Evolutionary conservation across 1,140 invertebrate species (phyloP).

Genomic region (Pseudomyrmex dendroicus): DNA sequence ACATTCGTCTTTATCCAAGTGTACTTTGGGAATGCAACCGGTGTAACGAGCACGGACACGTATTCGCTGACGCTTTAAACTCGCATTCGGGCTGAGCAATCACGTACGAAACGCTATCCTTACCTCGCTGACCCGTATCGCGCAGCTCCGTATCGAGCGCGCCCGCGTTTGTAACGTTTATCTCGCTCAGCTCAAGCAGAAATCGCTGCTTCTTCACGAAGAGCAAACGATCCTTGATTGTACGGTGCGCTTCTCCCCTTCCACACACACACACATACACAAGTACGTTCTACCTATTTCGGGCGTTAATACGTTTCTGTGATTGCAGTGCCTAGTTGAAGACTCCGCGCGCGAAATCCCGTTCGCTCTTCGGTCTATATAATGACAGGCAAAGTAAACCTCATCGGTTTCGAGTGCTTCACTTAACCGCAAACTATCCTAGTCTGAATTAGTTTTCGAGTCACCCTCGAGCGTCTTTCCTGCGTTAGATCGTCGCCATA

Average conservation of each 20-base stretch:
- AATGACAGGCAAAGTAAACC: conserved; percentile 64
- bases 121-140: conserved; percentile 5
- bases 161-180: neutral
- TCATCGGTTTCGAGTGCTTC: conserved; percentile 66
- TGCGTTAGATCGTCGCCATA: conserved; percentile 35
- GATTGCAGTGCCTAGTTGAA: conserved; percentile 27
- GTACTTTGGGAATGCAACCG: conserved; percentile 33
- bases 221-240: conserved; percentile 49
- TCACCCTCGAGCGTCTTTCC: conserved; percentile 55
- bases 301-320: conserved; percentile 41
- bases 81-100: conserved; percentile 28
- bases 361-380: conserved; percentile 43
- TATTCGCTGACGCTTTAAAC: conserved; percentile 35
- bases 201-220: conserved; percentile 31
- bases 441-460: conserved; percentile 62
- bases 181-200: neutral
- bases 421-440: conserved; percentile 57
- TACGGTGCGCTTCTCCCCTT: neutral
- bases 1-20: conserved; percentile 46
- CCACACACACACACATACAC: too few relatives aligned
- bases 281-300: conserved; percentile 19
- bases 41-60: conserved; percentile 20
- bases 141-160: conserved; percentile 7
- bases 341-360: conserved; percentile 8
- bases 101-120: conserved; percentile 4